A percentile compares a stretch with the other conserved stretches of the same genome.
phyloP scores from a whole-genome alignment of 2,113 vertebrate genomes.

The Felis chaus region DNA sequence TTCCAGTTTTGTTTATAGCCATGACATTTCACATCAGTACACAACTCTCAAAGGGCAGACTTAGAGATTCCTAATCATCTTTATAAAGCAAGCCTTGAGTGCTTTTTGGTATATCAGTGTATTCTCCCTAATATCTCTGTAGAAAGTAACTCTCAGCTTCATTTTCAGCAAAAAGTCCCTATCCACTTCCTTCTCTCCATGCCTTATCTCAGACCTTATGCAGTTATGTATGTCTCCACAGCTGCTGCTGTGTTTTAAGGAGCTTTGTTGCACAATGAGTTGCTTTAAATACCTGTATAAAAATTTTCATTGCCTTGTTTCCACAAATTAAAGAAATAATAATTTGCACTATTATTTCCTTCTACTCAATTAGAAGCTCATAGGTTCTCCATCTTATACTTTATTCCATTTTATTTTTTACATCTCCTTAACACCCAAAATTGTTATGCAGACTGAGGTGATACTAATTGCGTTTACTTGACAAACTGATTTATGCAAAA shows the following conservation, averaged over 20 bases:
- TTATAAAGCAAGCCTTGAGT: neutral
- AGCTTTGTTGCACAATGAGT: neutral
- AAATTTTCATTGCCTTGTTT: neutral
- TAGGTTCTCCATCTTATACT: neutral
- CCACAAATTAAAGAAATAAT: neutral
- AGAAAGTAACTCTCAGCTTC: neutral
- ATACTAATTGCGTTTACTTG: neutral
- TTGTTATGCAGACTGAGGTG: neutral
- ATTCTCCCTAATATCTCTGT: neutral
- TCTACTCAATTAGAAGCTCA: neutral
- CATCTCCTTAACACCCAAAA: neutral
- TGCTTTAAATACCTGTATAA: neutral
- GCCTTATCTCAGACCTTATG: neutral
- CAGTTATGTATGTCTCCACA: neutral
- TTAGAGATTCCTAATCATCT: neutral
- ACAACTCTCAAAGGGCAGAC: neutral
- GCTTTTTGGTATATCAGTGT: neutral
- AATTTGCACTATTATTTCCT: neutral
- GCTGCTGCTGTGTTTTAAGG: neutral
- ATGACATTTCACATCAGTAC: neutral
- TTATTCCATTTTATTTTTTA: neutral
- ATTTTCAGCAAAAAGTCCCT: neutral
- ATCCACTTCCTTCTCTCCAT: neutral
- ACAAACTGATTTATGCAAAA: neutral
- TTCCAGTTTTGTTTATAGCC: neutral